phyloP scores from a whole-genome alignment of 2,888 invertebrate species.

The Heliothis peltigera region DNA sequence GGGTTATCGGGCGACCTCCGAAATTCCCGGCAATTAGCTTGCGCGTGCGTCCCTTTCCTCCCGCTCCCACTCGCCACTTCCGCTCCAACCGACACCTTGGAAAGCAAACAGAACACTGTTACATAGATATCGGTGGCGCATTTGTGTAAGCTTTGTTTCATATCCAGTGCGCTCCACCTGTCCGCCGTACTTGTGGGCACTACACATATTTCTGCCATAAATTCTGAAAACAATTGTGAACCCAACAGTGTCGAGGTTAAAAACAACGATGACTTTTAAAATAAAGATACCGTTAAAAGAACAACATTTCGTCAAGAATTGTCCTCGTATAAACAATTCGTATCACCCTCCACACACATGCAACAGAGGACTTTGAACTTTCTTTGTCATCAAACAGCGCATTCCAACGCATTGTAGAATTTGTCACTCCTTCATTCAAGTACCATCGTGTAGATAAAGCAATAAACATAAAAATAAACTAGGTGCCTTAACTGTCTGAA shows the following conservation, averaged over 20 bases:
- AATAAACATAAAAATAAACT: constrained; percentile 63
- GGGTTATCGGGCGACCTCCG: constrained; percentile 88
- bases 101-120: constrained; percentile 56
- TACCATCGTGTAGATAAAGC: constrained; percentile 60
- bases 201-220: background rate
- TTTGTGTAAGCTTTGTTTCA: constrained; percentile 36
- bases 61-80: constrained; percentile 72
- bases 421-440: constrained; percentile 55
- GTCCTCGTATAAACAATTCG: constrained; percentile 38
- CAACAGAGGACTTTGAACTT: constrained; percentile 56
- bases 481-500: constrained; percentile 59
- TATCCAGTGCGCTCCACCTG: constrained; percentile 25
- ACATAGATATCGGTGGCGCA: constrained; percentile 55
- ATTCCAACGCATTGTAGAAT: constrained; percentile 55
- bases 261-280: constrained; percentile 6
- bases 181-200: constrained; percentile 7
- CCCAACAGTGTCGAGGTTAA: background rate
- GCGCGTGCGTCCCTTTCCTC: constrained; percentile 75
- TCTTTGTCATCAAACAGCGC: constrained; percentile 58
- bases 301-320: constrained; percentile 29
- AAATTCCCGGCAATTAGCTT: constrained; percentile 86
- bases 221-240: background rate
- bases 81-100: constrained; percentile 72
- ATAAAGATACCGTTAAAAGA: constrained; percentile 28
- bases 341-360: constrained; percentile 44